Conservation (phyloP, 2,888 invertebrate species). For the Nephrocerus scutellatus region DNA sequence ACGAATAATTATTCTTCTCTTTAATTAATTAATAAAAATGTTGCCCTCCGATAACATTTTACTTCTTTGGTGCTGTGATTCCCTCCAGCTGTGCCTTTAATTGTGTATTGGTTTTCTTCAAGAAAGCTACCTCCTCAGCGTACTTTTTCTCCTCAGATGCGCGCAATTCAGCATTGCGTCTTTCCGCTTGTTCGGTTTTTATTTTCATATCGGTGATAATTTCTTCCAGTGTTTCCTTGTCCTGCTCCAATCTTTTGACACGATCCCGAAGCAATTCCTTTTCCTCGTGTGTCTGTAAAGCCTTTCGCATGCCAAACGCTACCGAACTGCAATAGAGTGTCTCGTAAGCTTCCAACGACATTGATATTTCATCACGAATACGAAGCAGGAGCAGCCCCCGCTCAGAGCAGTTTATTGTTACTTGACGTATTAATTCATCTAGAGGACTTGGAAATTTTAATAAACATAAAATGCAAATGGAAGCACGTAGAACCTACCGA, state of each 20-base stretch:
- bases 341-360: constrained; percentile 95
- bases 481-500: constrained; percentile 50
- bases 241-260: constrained; percentile 60
- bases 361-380: constrained; percentile 90
- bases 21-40: no score
- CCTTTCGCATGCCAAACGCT: constrained; percentile 96
- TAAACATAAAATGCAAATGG: no score
- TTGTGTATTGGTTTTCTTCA: constrained; percentile 91
- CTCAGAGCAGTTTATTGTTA: constrained; percentile 95
- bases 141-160: constrained; percentile 89
- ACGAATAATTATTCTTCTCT: no score
- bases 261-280: constrained; percentile 73
- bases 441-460: not conserved
- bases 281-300: constrained; percentile 68
- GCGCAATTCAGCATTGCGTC: constrained; percentile 72
- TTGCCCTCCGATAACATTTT: constrained; percentile 30
- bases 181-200: constrained; percentile 75
- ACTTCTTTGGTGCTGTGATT: constrained; percentile 90
- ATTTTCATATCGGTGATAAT: constrained; percentile 56
- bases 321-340: constrained; percentile 95
- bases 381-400: constrained; percentile 85
- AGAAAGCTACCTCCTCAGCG: constrained; percentile 81
- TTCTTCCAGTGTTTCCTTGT: constrained; percentile 46
- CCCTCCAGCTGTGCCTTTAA: constrained; percentile 91
- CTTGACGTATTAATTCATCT: constrained; percentile 87